phyloP scores from a whole-genome alignment of 2,113 vertebrate species.

The Nothocercus nigrocapillus region DNA sequence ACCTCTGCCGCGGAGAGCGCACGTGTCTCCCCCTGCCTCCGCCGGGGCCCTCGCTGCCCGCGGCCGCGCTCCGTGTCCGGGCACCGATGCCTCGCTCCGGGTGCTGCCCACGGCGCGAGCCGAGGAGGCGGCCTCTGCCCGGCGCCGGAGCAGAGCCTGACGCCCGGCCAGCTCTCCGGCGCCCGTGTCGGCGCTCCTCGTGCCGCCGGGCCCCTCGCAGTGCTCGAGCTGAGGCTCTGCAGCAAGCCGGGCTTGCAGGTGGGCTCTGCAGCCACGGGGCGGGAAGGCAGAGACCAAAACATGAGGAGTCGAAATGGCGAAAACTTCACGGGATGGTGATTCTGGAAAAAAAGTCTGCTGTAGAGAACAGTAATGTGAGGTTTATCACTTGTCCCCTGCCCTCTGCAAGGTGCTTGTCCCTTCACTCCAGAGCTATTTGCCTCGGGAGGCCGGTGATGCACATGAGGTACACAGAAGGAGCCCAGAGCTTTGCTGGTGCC shows the following conservation, averaged over 20 bases:
- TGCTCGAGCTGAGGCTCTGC: background rate
- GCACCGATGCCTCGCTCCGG: background rate
- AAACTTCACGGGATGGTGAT: background rate
- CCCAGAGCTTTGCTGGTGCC: background rate
- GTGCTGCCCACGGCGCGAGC: background rate
- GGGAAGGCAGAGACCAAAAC: background rate
- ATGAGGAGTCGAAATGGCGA: background rate
- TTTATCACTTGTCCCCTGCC: background rate
- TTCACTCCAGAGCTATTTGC: background rate
- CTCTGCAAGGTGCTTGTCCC: background rate
- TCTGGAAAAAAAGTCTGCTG: background rate
- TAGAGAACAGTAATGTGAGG: background rate
- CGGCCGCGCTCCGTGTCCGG: background rate
- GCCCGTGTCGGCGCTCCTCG: background rate
- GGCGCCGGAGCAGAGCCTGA: background rate
- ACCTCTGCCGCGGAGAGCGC: background rate
- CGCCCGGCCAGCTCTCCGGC: background rate
- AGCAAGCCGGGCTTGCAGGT: background rate
- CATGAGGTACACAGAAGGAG: background rate
- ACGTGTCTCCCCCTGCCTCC: background rate
- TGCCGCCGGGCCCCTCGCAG: background rate
- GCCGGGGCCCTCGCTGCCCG: fast-evolving
- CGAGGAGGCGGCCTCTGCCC: background rate
- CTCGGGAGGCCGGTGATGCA: background rate
- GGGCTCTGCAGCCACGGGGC: background rate